Evolutionary conservation across 92 coral and sea anemone genomes (phyloP), one percentile per base, ranked within the genome.

Genomic region (Blastomussa wellsi): DNA sequence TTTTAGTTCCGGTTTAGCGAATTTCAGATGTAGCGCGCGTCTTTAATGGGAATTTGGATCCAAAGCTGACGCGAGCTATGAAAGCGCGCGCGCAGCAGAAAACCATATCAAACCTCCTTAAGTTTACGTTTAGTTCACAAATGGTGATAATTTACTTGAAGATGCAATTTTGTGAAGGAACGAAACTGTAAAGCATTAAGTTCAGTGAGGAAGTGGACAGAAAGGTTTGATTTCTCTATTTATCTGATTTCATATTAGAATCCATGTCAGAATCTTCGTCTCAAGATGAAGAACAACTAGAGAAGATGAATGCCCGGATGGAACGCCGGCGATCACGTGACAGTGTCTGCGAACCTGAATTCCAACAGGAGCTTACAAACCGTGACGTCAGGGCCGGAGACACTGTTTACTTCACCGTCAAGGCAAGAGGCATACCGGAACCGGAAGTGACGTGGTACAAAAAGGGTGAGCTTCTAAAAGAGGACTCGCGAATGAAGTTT

Each of bases 391-490:
- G 87, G 31, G 97, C 83, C 19, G 99, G 97, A 32, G 99, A 95
- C 74, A 91, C 95, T 29, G 94, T 93, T 47, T 94, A 93, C 62
- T 88, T 97, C 72, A 95, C 94, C 71, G 90, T 95, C 66, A 93
- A 86, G 76, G 78, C 92, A 60, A 84, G 82, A 17, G 99, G 99
- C 55, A 91, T 84, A 80, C 98, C 99, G 49, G 98, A 91, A 87
- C 99, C 99, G 44, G 91, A 93, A 79, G 95, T 97, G 44, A 90
- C 91, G 53, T 97, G 99, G 99, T 94, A 93, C 87, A 97, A 86
- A 86, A 89, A 91, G 42, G 98, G 94, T 76, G 90, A 89, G 75
- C 89, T 82, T 0, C 81, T 97, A 44, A 87, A 64, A 67, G 95
- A 93, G 84, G 91, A 93, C 79, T 68, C 95, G 14, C 91, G 98